Evolutionary conservation across 1,140 invertebrate species (phyloP), one percentile per base, ranked within the genome.

Genomic region (Pachyrhynchus sulphureomaculatus): DNA sequence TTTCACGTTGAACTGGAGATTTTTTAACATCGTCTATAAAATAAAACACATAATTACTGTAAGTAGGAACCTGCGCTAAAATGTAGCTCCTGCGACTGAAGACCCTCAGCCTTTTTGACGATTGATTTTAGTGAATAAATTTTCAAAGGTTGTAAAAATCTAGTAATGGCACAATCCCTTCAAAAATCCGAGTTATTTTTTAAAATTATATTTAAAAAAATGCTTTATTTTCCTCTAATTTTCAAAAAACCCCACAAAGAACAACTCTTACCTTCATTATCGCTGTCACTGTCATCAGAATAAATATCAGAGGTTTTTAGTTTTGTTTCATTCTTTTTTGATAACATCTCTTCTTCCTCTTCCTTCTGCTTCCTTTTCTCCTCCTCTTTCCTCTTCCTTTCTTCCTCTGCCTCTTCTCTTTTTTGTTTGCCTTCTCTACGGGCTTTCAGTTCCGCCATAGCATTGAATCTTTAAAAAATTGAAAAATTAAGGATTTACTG

Each of bases 241-340:
- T n/a, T n/a, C n/a, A n/a, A n/a, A n/a, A n/a, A n/a, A n/a, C n/a
- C n/a, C n/a, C n/a, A n/a, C n/a, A n/a, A n/a, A n/a, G n/a, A n/a
- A n/a, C n/a, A n/a, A n/a, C n/a, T 32, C 29, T 47, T 48, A 6
- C 75, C 60, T 47, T 81, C 82, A 29, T 73, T 86, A 65, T 88
- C 90, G 57, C 88, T 92, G 8, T 90, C 92, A 65, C 92, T 94
- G 65, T 96, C 94, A 75, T 97, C 95, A 0, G 94, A 96, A 77
- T 97, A 97, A 67, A 97, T 94, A 78, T 98, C 95, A 0, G 92
- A 94, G 0, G 93, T 91, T 79, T 95, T 96, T 47, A 95, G 78
- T 74, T 92, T 86, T 2, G 84, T 81, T 13, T 79, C 79, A 67
- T 79, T 72, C 55, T 76, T 75, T 52, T 71, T 75, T 0, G 77